Conservation (phyloP, 2,888 invertebrate genomes). For the Eucriotettix oculatus region DNA sequence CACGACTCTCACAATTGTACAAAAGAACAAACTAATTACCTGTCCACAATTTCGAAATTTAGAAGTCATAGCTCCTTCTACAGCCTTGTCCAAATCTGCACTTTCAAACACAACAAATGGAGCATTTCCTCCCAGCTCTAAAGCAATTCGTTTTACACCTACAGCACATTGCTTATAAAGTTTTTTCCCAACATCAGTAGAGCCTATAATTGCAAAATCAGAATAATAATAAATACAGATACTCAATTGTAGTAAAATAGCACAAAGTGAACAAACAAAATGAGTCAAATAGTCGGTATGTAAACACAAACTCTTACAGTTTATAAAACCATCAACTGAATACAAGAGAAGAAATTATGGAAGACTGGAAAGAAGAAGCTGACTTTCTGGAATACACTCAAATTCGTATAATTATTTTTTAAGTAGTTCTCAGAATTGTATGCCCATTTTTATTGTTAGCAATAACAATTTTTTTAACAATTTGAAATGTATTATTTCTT, state of each 20-base stretch:
- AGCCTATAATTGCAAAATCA: slow-evolving; percentile 34
- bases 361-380: too few relatives aligned
- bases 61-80: slow-evolving; percentile 70
- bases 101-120: slow-evolving; percentile 92
- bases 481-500: too few relatives aligned
- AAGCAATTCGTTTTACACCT: slow-evolving; percentile 74
- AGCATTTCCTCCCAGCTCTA: slow-evolving; percentile 97
- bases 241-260: neutral
- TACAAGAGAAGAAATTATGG: too few relatives aligned
- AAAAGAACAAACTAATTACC: slow-evolving; percentile 19
- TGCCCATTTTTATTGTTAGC: too few relatives aligned
- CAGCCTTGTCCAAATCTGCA: slow-evolving; percentile 74
- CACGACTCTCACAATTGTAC: neutral
- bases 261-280: neutral
- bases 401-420: too few relatives aligned
- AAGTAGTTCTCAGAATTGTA: too few relatives aligned
- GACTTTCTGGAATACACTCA: too few relatives aligned
- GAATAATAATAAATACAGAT: too few relatives aligned
- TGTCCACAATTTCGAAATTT: slow-evolving; percentile 94
- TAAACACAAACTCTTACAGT: neutral
- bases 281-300: neutral
- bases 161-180: slow-evolving; percentile 68
- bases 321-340: too few relatives aligned
- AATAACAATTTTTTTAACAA: too few relatives aligned
- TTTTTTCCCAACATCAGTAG: slow-evolving; percentile 81